These are phyloP conservation scores for Bombylius discolor DNA, from an alignment of 2,888 invertebrate genomes.

Conservation along the genomic window DNA sequence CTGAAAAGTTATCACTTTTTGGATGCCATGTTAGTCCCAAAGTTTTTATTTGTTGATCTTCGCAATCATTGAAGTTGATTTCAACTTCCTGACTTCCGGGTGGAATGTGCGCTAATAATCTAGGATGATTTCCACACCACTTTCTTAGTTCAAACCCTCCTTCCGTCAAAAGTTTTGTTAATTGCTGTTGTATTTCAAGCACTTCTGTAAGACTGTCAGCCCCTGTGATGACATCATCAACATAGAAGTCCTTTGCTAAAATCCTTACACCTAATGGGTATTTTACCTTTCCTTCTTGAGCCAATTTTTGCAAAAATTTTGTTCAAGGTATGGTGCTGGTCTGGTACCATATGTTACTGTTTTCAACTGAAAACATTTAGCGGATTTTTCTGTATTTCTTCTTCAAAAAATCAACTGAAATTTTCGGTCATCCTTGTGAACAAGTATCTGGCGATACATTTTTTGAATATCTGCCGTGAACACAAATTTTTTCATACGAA, in stretches of 20 bases:
- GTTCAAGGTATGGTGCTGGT: constrained; percentile 1
- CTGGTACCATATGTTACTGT: background rate
- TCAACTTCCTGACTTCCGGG: background rate
- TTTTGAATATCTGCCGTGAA: background rate
- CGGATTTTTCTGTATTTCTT: background rate
- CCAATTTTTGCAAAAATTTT: background rate
- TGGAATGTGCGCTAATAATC: background rate
- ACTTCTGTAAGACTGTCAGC: background rate
- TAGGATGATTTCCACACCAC: background rate
- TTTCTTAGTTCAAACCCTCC: background rate
- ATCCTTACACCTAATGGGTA: background rate
- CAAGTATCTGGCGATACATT: background rate
- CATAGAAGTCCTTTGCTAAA: background rate
- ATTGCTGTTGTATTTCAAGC: background rate
- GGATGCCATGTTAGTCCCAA: constrained; percentile 6
- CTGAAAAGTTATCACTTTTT: constrained; percentile 5
- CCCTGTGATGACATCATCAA: constrained; percentile 1
- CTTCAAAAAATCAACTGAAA: background rate
- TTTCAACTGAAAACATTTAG: background rate
- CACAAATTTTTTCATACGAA: background rate
- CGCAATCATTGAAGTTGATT: background rate
- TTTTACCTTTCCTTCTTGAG: background rate
- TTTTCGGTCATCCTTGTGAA: background rate
- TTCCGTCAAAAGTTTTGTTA: background rate
- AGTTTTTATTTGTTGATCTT: background rate